A percentile compares a stretch with the other conserved stretches of the same genome.
Evolutionary conservation across 2,797 vertebrate genomes (phyloP).

Genomic region (Neostethus bicornis): DNA sequence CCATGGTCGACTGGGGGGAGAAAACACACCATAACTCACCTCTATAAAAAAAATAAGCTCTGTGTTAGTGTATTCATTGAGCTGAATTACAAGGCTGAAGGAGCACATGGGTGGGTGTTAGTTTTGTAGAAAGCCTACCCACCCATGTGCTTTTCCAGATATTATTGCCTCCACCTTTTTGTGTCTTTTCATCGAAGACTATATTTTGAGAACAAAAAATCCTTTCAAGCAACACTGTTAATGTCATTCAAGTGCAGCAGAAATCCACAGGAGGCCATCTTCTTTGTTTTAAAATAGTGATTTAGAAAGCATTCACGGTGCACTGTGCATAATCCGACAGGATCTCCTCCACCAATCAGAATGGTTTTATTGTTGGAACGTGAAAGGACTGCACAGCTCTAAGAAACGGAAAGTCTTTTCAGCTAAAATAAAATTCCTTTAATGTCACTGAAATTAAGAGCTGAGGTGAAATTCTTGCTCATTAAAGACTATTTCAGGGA

Average conservation of each 20-base stretch:
- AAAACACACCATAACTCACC: slow-evolving; percentile 48
- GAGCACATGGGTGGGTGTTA: slow-evolving; percentile 40
- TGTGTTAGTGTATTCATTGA: slow-evolving; percentile 43
- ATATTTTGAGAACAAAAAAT: slow-evolving; percentile 38
- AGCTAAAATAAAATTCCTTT: slow-evolving; percentile 11
- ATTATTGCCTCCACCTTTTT: slow-evolving; percentile 2
- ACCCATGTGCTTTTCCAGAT: slow-evolving; percentile 9
- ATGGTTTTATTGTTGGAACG: slow-evolving; percentile 29
- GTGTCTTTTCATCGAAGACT: slow-evolving; percentile 7
- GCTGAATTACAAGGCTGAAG: slow-evolving; percentile 42
- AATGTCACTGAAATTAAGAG: slow-evolving; percentile 41
- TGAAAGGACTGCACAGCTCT: slow-evolving; percentile 34
- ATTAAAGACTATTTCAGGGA: slow-evolving; percentile 15
- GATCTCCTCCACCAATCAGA: slow-evolving; percentile 25
- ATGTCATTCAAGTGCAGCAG: slow-evolving; percentile 32
- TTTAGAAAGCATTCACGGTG: slow-evolving; percentile 42
- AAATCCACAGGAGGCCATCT: slow-evolving; percentile 29
- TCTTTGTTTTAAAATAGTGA: slow-evolving; percentile 40
- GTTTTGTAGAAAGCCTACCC: slow-evolving; percentile 31
- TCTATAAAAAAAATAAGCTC: slow-evolving; percentile 38
- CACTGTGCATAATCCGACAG: slow-evolving; percentile 37
- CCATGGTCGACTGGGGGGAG: slow-evolving; percentile 33
- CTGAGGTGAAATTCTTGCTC: slow-evolving; percentile 3
- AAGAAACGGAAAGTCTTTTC: slow-evolving; percentile 25
- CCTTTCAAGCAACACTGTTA: slow-evolving; percentile 25